A percentile compares a stretch with the other conserved stretches of the same genome.
These are phyloP conservation scores for Aplysina aerophoba DNA, from an alignment of 37 sponge, comb jelly and placozoan species.

Conservation along the genomic window DNA sequence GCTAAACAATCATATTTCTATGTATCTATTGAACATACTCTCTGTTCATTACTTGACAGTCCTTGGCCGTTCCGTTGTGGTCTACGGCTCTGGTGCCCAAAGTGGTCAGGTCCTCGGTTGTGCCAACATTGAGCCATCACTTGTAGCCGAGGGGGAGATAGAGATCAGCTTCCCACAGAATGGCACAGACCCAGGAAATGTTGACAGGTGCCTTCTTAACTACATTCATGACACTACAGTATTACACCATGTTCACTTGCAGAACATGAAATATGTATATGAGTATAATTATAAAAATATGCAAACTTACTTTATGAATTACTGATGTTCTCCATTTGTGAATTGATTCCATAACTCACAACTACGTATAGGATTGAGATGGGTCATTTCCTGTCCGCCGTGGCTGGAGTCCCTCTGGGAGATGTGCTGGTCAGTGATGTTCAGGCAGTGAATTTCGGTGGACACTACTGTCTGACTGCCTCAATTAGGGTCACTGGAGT, in stretches of 20 bases:
- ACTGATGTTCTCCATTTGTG: too few species aligned
- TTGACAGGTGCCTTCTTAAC: background rate
- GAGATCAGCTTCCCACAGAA: background rate
- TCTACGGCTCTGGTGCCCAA: background rate
- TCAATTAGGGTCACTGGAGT: too few species aligned
- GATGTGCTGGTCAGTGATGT: constrained; percentile 7
- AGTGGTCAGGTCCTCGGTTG: background rate
- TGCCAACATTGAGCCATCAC: constrained; percentile 17
- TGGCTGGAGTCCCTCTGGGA: background rate
- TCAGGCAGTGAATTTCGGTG: too few species aligned
- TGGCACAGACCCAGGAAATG: background rate
- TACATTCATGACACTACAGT: background rate
- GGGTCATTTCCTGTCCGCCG: background rate
- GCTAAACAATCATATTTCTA: too few species aligned
- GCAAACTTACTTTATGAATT: background rate
- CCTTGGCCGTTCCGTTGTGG: background rate
- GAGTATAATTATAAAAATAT: too few species aligned
- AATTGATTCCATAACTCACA: too few species aligned
- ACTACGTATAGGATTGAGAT: background rate
- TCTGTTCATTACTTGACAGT: background rate
- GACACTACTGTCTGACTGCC: too few species aligned
- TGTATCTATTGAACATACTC: too few species aligned
- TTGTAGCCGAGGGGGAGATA: background rate
- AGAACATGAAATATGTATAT: background rate
- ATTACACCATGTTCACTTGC: too few species aligned